These are phyloP conservation scores for Litoditis marina DNA, from an alignment of 2,888 invertebrate species.

Conservation along the genomic window DNA sequence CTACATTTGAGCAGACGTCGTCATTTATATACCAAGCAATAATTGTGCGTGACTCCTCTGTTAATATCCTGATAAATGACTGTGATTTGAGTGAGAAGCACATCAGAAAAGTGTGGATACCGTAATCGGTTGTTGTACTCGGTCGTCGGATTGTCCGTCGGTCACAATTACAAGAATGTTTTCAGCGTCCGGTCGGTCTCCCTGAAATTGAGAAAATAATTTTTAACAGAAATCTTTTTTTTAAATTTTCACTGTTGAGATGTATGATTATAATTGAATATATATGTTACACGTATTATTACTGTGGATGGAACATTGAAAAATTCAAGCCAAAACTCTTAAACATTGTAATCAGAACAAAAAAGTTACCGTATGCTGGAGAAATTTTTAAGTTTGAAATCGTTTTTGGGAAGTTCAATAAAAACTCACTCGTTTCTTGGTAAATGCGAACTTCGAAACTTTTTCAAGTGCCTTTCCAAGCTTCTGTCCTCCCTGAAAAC, in stretches of 20 bases:
- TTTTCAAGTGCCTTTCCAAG: conserved; percentile 52
- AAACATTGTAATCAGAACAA: too few species aligned
- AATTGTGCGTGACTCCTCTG: too few species aligned
- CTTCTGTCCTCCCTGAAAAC: conserved; percentile 41
- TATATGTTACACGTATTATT: too few species aligned
- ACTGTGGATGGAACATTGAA: too few species aligned
- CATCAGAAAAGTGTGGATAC: conserved; percentile 1
- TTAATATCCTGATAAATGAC: too few species aligned
- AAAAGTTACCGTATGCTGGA: too few species aligned
- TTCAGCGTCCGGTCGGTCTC: conserved; percentile 50
- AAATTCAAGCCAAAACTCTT: too few species aligned
- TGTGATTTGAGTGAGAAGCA: too few species aligned
- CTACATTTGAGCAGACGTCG: too few species aligned
- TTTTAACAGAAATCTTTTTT: too few species aligned
- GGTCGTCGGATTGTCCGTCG: conserved; percentile 42
- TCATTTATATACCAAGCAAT: too few species aligned
- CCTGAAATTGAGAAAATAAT: conserved; percentile 32
- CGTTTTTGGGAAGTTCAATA: conserved; percentile 1
- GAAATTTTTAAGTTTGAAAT: too few species aligned
- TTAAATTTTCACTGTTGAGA: not conserved
- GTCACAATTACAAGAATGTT: conserved; percentile 53
- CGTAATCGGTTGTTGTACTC: conserved; percentile 34
- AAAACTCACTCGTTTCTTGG: conserved; percentile 45
- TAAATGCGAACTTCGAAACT: conserved; percentile 52
- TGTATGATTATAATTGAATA: not conserved